A percentile compares a stretch with the other conserved stretches of the same genome.
phyloP scores from a whole-genome alignment of 1,140 invertebrate species.

The Lerema accius region DNA sequence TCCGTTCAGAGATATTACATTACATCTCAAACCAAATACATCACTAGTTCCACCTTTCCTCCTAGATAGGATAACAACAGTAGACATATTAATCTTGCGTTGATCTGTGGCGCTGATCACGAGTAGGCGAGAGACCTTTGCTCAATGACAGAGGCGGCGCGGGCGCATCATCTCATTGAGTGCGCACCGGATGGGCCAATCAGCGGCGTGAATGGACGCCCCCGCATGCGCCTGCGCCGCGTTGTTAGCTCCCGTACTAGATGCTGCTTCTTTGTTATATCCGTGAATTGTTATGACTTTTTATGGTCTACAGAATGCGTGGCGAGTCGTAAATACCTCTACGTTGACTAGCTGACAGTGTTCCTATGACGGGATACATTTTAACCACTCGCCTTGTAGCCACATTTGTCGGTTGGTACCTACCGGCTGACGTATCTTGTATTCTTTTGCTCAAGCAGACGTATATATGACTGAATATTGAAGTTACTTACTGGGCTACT shows the following conservation, averaged over 20 bases:
- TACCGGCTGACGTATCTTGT: no score
- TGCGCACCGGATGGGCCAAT: slow-evolving; percentile 79
- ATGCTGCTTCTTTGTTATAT: slow-evolving; percentile 75
- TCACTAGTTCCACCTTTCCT: background rate
- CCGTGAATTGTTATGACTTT: slow-evolving; percentile 70
- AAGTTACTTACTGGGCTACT: no score
- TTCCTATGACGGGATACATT: slow-evolving; percentile 4
- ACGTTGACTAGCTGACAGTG: slow-evolving; percentile 53
- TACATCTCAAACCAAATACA: background rate
- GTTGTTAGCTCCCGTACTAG: slow-evolving; percentile 74
- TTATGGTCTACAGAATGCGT: slow-evolving; percentile 57
- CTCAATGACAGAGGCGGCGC: slow-evolving; percentile 79
- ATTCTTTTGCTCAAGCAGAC: no score
- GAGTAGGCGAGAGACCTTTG: slow-evolving; percentile 78
- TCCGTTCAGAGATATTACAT: no score
- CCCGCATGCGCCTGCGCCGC: slow-evolving; percentile 63
- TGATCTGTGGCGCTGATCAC: slow-evolving; percentile 61
- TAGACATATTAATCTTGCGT: slow-evolving; percentile 51
- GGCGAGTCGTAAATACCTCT: slow-evolving; percentile 54
- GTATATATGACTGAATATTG: no score
- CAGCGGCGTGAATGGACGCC: slow-evolving; percentile 79
- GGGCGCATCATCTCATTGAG: slow-evolving; percentile 80
- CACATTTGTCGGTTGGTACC: no score
- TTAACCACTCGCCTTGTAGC: no score
- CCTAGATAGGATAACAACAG: slow-evolving; percentile 32